Base-by-base conservation (phyloP, 2,797 vertebrate species). In the Enteromius treurensis region DNA sequence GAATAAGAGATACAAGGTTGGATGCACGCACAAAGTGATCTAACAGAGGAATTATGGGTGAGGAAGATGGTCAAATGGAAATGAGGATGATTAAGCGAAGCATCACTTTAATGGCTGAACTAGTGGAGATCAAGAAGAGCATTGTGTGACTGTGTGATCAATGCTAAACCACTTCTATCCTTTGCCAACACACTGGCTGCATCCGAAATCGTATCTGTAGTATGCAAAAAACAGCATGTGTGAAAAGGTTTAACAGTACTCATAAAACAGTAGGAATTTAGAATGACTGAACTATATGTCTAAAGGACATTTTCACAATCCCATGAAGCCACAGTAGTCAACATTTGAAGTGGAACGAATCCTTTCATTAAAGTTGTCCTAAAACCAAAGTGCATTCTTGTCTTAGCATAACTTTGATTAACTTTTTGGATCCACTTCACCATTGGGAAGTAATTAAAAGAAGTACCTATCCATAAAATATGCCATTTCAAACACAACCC, bases 1-100 rank as follows among this genome's bases (percentile, higher is more conserved):
- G 34, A 79, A 79, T 79, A 11, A 79, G 60, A 67, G 58, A 58
- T 47, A 45, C 60, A 84, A 79, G 21, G 77, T 37, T 79, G 45
- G 42, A 65, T 65, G 60, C 45, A 65, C 60, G 11, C 55, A 77
- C 10, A 13, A 2, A 53, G 71, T 45, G 55, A 62, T 77, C 53
- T 65, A 15, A 69, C 34, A 58, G 49, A 55, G 34, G 9, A 21
- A 40, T 40, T 21, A 70, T 45, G 23, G 49, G 4, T 55, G 78
- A 69, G 37, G 32, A 58, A 76, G 15, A 80, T 68, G 34, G 65
- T 53, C 49, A 55, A 53, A 55, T 69, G n/a, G 17, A 70, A 79
- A 70, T 3, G 8, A n/a, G 21, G 49, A 1, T 68, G 62, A 79
- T 79, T 23, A 55, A 80, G 55, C 4, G 0, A 55, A 69, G 65